Evolutionary conservation across 30 jellyfish, hydroid and myxozoan species (phyloP), one percentile per base, ranked within the genome.

Genomic region (Mastigias papua): DNA sequence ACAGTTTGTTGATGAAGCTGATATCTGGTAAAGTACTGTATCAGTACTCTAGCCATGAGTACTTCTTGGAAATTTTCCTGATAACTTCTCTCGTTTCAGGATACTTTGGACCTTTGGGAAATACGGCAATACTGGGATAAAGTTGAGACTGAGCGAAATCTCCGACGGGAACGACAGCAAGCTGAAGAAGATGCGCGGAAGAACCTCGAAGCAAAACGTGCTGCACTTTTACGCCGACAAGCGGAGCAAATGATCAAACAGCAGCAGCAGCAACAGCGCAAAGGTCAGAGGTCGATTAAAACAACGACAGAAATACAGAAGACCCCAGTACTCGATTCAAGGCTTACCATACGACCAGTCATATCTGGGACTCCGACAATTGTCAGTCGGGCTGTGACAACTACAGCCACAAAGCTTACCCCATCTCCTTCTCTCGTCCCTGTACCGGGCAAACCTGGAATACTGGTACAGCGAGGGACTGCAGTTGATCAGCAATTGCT

Each of bases 41-140:
- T n/a, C n/a, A n/a, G n/a, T n/a, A n/a, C n/a, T n/a, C n/a, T n/a
- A n/a, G n/a, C 10, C 11, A 11, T 37, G 54, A 37, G 11, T 37
- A 11, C 5, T 37, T 27, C 32, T n/a, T 33, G 7, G 27, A 26
- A n/a, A n/a, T n/a, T n/a, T n/a, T n/a, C n/a, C n/a, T n/a, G 78
- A 74, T 2, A 31, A 9, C 6, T 75, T 31, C 10, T 35, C 34
- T 51, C 27, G 67, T 23, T 63, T 15, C 82, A 94, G 99, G 89
- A 79, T 34, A 58, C 87, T 10, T 88, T 94, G 9, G 97, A 94
- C 54, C 92, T 90, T 9, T 94, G 99, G 99, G 99, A 94, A 54
- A 90, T 94, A 2, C 76, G 99, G 4, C 99, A 94, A 48, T 94
- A 87, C 62, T 94, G 99, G 99, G 99, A 94, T 66, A 96, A 97